These are phyloP conservation scores for Panzeria rudis DNA, from an alignment of 2,888 invertebrate species.

Conservation along the genomic window DNA sequence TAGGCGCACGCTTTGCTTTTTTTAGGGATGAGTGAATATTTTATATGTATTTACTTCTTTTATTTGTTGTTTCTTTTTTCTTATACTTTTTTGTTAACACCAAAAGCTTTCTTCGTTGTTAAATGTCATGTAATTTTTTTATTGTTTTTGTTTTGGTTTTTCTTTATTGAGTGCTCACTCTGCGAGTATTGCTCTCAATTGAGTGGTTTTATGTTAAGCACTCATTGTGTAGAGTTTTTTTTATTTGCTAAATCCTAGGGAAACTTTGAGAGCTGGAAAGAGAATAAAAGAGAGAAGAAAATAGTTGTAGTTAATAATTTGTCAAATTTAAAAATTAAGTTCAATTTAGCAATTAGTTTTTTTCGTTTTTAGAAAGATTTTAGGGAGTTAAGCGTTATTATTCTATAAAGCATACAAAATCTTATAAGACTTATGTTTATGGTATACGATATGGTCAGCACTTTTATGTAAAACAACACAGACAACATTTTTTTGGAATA, in stretches of 20 bases:
- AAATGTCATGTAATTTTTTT: conserved; percentile 37
- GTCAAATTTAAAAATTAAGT: not conserved
- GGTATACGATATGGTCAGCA: too few relatives aligned
- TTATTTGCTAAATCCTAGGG: not conserved
- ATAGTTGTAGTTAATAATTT: not conserved
- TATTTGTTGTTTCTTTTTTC: conserved; percentile 8
- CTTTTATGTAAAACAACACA: too few relatives aligned
- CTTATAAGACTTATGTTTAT: too few relatives aligned
- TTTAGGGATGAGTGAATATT: conserved; percentile 42
- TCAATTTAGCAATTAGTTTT: not conserved
- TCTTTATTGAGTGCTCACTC: not conserved
- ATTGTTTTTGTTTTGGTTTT: not conserved
- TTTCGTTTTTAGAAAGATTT: too few relatives aligned
- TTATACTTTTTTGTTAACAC: conserved; percentile 16
- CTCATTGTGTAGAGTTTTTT: conserved; percentile 29
- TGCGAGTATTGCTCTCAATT: conserved; percentile 13
- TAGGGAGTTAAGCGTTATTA: too few relatives aligned
- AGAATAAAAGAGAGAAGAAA: not conserved
- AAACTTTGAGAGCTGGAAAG: conserved; percentile 16
- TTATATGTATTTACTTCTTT: conserved; percentile 10
- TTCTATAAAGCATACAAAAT: too few relatives aligned
- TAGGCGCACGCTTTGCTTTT: conserved; percentile 70
- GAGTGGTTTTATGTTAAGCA: not conserved
- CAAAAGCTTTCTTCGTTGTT: conserved; percentile 58
- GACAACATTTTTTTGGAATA: too few relatives aligned